phyloP scores from a whole-genome alignment of 30 jellyfish, hydroid and myxozoan species.

The Aurelia coerulea region DNA sequence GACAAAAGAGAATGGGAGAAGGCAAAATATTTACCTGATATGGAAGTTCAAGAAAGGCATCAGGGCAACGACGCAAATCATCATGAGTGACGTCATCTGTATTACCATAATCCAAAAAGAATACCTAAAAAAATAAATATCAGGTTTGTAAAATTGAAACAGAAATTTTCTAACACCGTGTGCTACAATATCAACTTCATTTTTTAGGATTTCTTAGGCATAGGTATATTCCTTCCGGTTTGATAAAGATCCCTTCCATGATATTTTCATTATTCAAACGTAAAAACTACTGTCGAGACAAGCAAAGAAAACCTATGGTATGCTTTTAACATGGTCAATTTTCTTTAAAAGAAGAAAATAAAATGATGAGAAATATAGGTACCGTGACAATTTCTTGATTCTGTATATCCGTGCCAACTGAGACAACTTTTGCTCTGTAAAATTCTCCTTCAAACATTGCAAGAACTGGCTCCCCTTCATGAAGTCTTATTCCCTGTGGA shows the following conservation, averaged over 20 bases:
- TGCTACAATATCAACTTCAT: no score
- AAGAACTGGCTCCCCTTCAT: constrained; percentile 55
- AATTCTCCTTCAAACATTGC: constrained; percentile 92
- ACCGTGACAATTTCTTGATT: constrained; percentile 50
- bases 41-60: constrained; percentile 72
- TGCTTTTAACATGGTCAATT: no score
- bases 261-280: no score
- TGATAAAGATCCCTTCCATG: no score
- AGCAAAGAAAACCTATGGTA: no score
- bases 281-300: no score
- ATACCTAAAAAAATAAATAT: constrained; percentile 55
- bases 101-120: constrained; percentile 95
- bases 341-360: no score
- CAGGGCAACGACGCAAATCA: constrained; percentile 81
- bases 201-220: no score
- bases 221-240: no score
- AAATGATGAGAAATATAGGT: background rate
- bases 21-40: constrained; percentile 69
- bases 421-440: constrained; percentile 80
- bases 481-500: constrained; percentile 38
- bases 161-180: no score
- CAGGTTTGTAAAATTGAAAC: no score
- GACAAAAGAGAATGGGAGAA: no score
- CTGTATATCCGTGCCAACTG: background rate
- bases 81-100: constrained; percentile 46